A percentile compares a stretch with the other conserved stretches of the same genome.
Evolutionary conservation across 2,888 invertebrate species (phyloP).

Genomic region (Physocephala rufipes): DNA sequence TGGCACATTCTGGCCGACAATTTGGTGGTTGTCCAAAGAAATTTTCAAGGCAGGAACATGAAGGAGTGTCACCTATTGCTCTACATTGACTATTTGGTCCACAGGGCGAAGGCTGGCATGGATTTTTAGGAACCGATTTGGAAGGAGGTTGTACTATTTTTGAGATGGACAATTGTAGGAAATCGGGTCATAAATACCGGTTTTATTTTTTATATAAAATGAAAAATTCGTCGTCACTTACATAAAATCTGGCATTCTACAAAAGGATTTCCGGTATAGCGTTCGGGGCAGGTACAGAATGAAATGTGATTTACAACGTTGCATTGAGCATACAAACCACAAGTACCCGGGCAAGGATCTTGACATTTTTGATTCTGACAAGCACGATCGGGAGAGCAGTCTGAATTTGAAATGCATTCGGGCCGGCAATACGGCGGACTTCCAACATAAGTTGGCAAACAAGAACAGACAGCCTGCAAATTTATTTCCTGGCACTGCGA

Average conservation of each 20-base stretch:
- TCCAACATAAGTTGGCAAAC: slow-evolving; percentile 76
- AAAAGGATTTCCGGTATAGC: slow-evolving; percentile 80
- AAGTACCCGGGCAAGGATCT: slow-evolving; percentile 81
- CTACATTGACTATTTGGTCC: slow-evolving; percentile 70
- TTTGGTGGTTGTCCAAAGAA: slow-evolving; percentile 78
- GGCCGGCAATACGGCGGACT: slow-evolving; percentile 81
- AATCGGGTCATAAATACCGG: background rate
- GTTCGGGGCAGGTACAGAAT: slow-evolving; percentile 77
- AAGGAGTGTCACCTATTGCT: slow-evolving; percentile 71
- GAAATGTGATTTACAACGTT: slow-evolving; percentile 81
- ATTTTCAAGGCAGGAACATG: slow-evolving; percentile 77
- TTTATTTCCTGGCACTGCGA: slow-evolving; percentile 79
- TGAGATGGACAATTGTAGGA: background rate
- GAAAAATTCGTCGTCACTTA: slow-evolving; percentile 54
- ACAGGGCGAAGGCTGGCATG: slow-evolving; percentile 68
- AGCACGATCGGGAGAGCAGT: slow-evolving; percentile 78
- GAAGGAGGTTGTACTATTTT: slow-evolving; percentile 55
- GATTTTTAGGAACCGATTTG: slow-evolving; percentile 58
- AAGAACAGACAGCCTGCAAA: slow-evolving; percentile 80
- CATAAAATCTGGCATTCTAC: slow-evolving; percentile 71
- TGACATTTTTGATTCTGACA: slow-evolving; percentile 83
- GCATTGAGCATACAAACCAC: slow-evolving; percentile 77
- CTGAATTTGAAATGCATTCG: slow-evolving; percentile 81
- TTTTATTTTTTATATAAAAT: background rate
- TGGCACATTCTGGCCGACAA: slow-evolving; percentile 78